Evolutionary conservation across 2,888 invertebrate genomes (phyloP), one percentile per base, ranked within the genome.

Genomic region (Orthosia gracilis): DNA sequence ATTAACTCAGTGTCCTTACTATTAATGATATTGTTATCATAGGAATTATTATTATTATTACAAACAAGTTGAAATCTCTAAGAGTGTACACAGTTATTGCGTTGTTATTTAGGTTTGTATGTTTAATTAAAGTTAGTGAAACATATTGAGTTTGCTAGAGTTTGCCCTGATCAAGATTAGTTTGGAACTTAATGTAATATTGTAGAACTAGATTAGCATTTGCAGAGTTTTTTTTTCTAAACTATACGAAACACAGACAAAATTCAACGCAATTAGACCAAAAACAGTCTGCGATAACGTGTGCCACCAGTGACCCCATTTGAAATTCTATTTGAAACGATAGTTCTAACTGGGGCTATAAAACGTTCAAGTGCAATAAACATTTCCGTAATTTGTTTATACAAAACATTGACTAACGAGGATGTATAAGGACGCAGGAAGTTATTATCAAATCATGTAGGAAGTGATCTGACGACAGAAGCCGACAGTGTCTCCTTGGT

Each of bases 11-110:
- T 94, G 96, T 95, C 96, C 96, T 95, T 95, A 96, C 95, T 96
- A 95, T 95, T 96, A 96, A 96, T 95, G 94, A 94, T 94, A 95
- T 94, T 94, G 95, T 96, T 96, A 95, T 96, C 96, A 95, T 93
- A 95, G 92, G 92, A 94, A 94, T 94, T 95, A 94, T 95, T 93
- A 93, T 93, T 94, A 95, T 93, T 94, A 95, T 93, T 92, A 93
- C 93, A 92, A 93, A 95, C 93, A 92, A 94, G 66, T 84, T 77
- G 31, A 87, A 91, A 83, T 80, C 59, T 70, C 72, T 80, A 75
- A 69, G 61, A 78, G 66, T 64, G 50, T 70, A 62, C 68, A 83
- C 58, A 67, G 75, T 62, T 70, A 75, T 58, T 75, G 64, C 61
- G 72, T 58, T 83, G 72, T 82, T 69, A 71, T 69, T 49, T 47